These are phyloP conservation scores for Boloria euphrosyne DNA, from an alignment of 2,888 invertebrate genomes.

Conservation along the genomic window DNA sequence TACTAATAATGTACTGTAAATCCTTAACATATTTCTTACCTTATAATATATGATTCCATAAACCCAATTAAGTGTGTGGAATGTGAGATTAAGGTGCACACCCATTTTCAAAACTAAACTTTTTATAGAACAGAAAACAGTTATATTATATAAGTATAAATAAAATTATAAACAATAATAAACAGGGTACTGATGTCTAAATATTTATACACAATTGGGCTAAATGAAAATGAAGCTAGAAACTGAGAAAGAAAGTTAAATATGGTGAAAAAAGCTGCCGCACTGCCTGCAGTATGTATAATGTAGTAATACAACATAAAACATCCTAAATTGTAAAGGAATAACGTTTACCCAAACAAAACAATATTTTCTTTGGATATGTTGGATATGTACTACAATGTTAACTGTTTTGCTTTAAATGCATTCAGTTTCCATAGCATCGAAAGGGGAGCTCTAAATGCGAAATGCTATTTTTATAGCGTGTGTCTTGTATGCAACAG, in stretches of 20 bases:
- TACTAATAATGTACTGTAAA: conserved; percentile 14
- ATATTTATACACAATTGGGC: conserved; percentile 13
- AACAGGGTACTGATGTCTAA: conserved; percentile 11
- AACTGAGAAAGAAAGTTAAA: background rate
- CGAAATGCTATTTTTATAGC: conserved; percentile 10
- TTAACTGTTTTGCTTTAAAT: background rate
- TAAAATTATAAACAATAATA: conserved; percentile 12
- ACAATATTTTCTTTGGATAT: too few relatives aligned
- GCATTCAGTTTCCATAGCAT: conserved; percentile 4
- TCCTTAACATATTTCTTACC: conserved; percentile 23
- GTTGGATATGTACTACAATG: too few relatives aligned
- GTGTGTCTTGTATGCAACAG: conserved; percentile 39
- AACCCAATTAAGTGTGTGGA: conserved; percentile 38
- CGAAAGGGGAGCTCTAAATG: background rate
- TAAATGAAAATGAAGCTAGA: conserved; percentile 18
- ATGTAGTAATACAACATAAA: background rate
- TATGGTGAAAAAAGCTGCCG: background rate
- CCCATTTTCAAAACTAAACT: conserved; percentile 18
- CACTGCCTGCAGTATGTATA: background rate
- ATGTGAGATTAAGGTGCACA: conserved; percentile 39
- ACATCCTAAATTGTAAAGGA: background rate
- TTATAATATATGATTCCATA: conserved; percentile 32
- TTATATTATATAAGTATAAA: conserved; percentile 12
- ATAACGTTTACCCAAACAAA: too few relatives aligned
- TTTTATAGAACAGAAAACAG: conserved; percentile 20